Evolutionary conservation across 2,113 vertebrate genomes (phyloP), one percentile per base, ranked within the genome.

Genomic region (Apaloderma vittatum): DNA sequence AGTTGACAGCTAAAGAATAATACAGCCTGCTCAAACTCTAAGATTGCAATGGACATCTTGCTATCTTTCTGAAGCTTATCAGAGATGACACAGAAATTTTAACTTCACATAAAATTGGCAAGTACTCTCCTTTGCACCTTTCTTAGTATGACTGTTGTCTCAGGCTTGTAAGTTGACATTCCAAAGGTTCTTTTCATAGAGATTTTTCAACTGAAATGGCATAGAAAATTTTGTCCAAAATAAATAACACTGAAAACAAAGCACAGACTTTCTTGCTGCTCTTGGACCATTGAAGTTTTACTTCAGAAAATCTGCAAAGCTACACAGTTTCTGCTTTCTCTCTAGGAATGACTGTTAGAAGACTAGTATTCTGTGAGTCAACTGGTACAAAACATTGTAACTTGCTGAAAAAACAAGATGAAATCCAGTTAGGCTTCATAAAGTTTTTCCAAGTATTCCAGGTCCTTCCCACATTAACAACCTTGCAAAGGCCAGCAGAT

Each of bases 1-100:
- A 8, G 65, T 10, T 43, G n/a, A 46, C 76, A 82, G 22, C 24
- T 55, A 34, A 71, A 76, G 10, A 77, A 36, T 9, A 78, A 78
- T 2, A 58, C 4, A 78, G 3, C 23, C 40, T 29, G 32, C n/a
- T 55, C 36, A 51, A 46, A 52, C 22, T 37, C 48, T 55, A 45
- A 75, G 8, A 77, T 15, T 46, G 19, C 54, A 86, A 45, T 3
- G 36, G 23, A 9, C 20, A 45, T 4, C 27, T 37, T 34, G 4
- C 4, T 29, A 3, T 21, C 34, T 72, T 54, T 68, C 24, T 58
- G 22, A 58, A 5, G 0, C 45, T 90, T 40, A 82, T 34, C 22
- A 65, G 11, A 20, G 23, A 72, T n/a, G 2, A n/a, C 15, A 29
- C 0, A 0, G 12, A 21, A 71, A 57, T 51, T 85, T 29, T n/a